Evolutionary conservation across 2,113 vertebrate species (phyloP), one percentile per base, ranked within the genome.

Genomic region (Callipepla californica): DNA sequence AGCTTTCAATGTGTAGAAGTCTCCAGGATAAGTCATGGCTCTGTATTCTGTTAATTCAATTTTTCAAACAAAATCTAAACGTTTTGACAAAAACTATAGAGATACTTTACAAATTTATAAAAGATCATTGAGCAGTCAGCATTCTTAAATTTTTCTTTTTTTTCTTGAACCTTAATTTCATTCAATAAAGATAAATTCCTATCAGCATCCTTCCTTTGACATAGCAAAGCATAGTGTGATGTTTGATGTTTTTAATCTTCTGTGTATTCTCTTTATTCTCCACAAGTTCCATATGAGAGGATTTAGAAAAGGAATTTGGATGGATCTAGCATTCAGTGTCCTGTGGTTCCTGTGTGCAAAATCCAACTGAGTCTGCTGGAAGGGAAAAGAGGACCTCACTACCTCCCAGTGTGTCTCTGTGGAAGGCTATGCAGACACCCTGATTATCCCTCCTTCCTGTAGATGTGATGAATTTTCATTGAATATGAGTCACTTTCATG

Each of bases 1-100:
- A 96, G 79, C 79, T 96, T 97, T 95, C 75, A 96, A 73, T 65
- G 92, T 95, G 44, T 77, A 87, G 89, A 97, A 97, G 38, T 96
- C 88, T 93, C 72, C 79, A 87, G 94, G 72, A 74, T 87, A 95
- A 95, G 90, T 90, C 87, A 95, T 26, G 67, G 69, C 45, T 89
- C 59, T 90, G 51, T 93, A 17, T 3, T 61, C 82, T 94, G 53
- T 61, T 87, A 87, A 82, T 97, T 96, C 53, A 79, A 25, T 94
- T 93, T 89, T 70, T 85, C 50, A 93, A 96, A 87, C 26, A 84
- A 12, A 90, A 28, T 67, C 85, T 63, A 75, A 96, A 94, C 81
- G n/a, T 57, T 58, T 77, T 90, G 38, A 78, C 57, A 88, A 73
- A 73, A 86, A 4, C 7, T 38, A 76, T 59, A 62, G 7, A 61